Conservation (phyloP, 2,113 vertebrate genomes). For the Odocoileus hemionus region DNA sequence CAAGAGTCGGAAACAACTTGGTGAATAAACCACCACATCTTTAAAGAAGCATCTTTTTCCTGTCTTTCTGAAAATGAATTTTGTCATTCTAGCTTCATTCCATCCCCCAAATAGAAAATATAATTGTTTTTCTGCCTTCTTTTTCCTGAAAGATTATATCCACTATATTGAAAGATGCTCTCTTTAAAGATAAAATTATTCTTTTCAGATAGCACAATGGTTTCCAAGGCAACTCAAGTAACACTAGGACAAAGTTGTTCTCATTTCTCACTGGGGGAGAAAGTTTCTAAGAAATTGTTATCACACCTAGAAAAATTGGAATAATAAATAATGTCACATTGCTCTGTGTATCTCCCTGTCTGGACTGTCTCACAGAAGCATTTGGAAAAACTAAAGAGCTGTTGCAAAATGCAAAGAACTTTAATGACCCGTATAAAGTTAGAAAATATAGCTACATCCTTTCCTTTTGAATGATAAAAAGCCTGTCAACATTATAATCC, state of each 20-base stretch:
- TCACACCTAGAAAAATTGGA: not conserved
- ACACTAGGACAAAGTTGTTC: not conserved
- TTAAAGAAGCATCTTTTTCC: not conserved
- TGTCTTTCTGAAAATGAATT: not conserved
- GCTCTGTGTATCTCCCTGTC: not conserved
- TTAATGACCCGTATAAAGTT: not conserved
- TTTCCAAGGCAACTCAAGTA: constrained; percentile 39
- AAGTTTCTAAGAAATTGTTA: constrained; percentile 3
- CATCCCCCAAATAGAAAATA: not conserved
- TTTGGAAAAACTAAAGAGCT: not conserved
- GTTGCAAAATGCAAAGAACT: not conserved
- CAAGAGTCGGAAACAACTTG: not conserved
- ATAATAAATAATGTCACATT: not conserved
- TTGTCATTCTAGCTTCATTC: not conserved
- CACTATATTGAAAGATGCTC: not conserved
- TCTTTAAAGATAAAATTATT: constrained; percentile 19
- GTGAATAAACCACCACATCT: not conserved
- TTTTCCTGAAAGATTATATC: constrained; percentile 4
- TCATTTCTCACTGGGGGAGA: not conserved
- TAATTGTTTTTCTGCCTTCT: not conserved
- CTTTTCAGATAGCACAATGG: not conserved
- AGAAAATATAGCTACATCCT: not conserved
- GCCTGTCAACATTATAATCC: not conserved
- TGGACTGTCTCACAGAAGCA: not conserved
- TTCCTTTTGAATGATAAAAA: not conserved